Evolutionary conservation across 2,888 invertebrate genomes (phyloP).

Genomic region (Drosophila engyochracea): DNA sequence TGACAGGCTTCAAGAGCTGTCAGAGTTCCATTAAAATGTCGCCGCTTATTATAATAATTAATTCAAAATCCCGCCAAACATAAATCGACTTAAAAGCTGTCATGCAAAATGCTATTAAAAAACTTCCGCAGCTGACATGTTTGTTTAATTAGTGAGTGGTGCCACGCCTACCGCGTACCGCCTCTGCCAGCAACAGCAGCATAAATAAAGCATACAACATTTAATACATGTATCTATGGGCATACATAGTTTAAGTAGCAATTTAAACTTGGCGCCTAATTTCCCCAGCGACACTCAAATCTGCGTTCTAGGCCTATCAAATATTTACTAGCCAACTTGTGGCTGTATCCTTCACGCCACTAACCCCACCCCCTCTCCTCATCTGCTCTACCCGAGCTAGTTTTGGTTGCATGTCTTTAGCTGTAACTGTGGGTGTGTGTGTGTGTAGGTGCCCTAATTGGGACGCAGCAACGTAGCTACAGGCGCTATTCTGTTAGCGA

Average conservation of each 20-base stretch:
- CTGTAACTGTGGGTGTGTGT: background rate
- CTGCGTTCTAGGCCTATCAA: constrained; percentile 67
- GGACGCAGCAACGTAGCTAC: constrained; percentile 39
- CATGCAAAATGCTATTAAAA: constrained; percentile 68
- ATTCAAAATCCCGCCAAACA: constrained; percentile 54
- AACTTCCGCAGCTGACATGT: constrained; percentile 61
- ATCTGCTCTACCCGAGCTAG: background rate
- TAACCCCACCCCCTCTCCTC: background rate
- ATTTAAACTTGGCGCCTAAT: constrained; percentile 69
- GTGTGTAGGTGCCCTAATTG: constrained; percentile 13
- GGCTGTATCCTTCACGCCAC: constrained; percentile 16
- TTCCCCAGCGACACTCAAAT: constrained; percentile 67
- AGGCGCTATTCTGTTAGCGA: constrained; percentile 31
- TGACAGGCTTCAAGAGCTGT: constrained; percentile 1
- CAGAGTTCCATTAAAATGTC: constrained; percentile 69
- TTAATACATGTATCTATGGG: constrained; percentile 21
- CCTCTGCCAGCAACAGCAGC: constrained; percentile 4
- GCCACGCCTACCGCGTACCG: constrained; percentile 27
- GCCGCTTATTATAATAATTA: constrained; percentile 69
- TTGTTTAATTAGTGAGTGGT: constrained; percentile 54
- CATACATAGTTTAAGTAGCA: constrained; percentile 56
- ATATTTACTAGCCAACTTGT: constrained; percentile 68
- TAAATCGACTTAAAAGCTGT: constrained; percentile 75
- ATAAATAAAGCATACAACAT: constrained; percentile 64
- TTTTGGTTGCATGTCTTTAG: constrained; percentile 7